Evolutionary conservation across 2,888 invertebrate species (phyloP).

Genomic region (Norana najaformis): DNA sequence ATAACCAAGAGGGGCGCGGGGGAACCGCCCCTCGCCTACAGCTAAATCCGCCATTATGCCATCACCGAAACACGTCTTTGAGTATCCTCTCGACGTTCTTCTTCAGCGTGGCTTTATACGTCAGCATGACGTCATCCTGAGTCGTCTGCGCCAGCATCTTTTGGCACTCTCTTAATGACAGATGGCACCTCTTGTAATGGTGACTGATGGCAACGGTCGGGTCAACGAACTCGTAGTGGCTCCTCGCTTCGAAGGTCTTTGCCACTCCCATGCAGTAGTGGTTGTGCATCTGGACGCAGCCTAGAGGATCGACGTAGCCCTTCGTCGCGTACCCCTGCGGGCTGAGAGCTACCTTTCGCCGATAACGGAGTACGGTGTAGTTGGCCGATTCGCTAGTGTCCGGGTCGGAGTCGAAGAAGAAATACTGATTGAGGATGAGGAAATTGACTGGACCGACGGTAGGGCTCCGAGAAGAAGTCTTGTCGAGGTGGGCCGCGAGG

Average conservation of each 20-base stretch:
- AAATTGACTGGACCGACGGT: conserved; percentile 21
- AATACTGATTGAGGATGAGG: conserved; percentile 39
- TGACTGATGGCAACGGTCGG: conserved; percentile 32
- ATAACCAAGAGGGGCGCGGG: too few species aligned
- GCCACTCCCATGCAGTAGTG: conserved; percentile 41
- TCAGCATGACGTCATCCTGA: not conserved
- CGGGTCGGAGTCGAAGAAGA: conserved; percentile 35
- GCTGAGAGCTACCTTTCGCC: conserved; percentile 30
- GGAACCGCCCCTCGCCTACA: not conserved
- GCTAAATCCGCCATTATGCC: not conserved
- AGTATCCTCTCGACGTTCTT: not conserved
- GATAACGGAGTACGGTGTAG: conserved; percentile 31
- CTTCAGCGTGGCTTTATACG: not conserved
- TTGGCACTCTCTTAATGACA: not conserved
- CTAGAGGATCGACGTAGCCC: conserved; percentile 38
- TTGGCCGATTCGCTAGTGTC: conserved; percentile 15
- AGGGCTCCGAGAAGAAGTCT: not conserved
- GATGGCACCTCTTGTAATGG: conserved; percentile 40
- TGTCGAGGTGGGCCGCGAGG: conserved; percentile 36
- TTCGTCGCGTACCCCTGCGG: conserved; percentile 36
- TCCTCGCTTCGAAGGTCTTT: not conserved
- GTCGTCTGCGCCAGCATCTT: not conserved
- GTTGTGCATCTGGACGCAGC: conserved; percentile 40
- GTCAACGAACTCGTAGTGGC: conserved; percentile 28
- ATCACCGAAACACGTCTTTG: not conserved